Evolutionary conservation across 2,888 invertebrate genomes (phyloP), one percentile per base, ranked within the genome.

Genomic region (Polydrusus tereticollis): DNA sequence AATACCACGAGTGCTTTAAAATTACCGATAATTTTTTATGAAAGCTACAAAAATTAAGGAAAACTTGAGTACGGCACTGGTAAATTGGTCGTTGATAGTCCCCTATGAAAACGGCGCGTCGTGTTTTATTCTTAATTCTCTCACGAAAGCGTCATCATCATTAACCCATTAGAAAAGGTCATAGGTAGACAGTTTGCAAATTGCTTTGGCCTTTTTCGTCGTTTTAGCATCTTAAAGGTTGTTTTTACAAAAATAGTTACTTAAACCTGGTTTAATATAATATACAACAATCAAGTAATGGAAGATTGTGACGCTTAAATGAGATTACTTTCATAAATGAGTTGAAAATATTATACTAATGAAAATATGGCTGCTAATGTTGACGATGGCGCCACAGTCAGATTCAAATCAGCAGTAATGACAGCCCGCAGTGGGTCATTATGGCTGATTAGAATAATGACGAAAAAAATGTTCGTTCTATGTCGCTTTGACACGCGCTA

Each of bases 361-460:
- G n/a, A n/a, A n/a, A n/a, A n/a, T n/a, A n/a, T n/a, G n/a, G n/a
- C n/a, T n/a, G n/a, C n/a, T n/a, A n/a, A n/a, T n/a, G 52, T 52
- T 52, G 29, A 52, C 16, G 26, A 55, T 50, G 33, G 41, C 63
- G 43, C 50, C 58, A 38, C 52, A 29, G 52, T 29, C 52, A 55
- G 52, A 55, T 55, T 55, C 29, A 55, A 55, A 41, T 50, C 69
- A 41, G 58, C 45, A 47, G 36, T 65, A 70, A 65, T 70, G 50
- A 59, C 64, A 59, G 70, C 70, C 70, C 70, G 64, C 70, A 70
- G 33, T 65, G 47, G 64, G 70, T 59, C 70, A 70, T 70, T 70
- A 70, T 23, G 7, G 41, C 64, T 58, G 50, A 70, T 70, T 65
- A 70, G 58, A 70, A 65, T 70, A 65, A 70, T 65, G 29, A 36